phyloP scores from a whole-genome alignment of 2,113 vertebrate genomes.

The Pedetes capensis region DNA sequence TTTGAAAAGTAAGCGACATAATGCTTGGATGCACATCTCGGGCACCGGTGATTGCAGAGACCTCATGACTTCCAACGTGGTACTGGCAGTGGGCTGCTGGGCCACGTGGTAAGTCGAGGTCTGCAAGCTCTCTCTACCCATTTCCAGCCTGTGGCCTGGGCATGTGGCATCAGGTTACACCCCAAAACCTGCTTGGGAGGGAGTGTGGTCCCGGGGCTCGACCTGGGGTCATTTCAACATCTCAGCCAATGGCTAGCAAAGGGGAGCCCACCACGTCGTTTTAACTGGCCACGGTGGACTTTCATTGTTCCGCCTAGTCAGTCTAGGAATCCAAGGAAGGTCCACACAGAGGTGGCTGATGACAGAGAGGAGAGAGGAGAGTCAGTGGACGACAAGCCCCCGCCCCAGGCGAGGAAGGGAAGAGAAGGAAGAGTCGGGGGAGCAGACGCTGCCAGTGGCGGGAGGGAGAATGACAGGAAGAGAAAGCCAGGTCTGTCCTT shows the following conservation, averaged over 20 bases:
- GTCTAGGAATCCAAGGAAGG: not conserved
- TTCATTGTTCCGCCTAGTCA: not conserved
- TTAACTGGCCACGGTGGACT: not conserved
- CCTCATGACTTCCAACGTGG: not conserved
- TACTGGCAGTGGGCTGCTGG: not conserved
- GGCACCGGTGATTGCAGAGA: not conserved
- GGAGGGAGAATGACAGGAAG: not conserved
- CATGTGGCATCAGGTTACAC: fast-evolving
- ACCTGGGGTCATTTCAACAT: not conserved
- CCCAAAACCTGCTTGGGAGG: fast-evolving
- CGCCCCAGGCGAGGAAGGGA: no score
- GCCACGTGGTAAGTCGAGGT: not conserved
- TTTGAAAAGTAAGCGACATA: not conserved
- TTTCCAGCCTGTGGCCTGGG: not conserved
- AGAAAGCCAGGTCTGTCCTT: not conserved
- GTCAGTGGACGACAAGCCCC: no score
- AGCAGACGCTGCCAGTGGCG: no score
- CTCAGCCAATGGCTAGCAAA: not conserved
- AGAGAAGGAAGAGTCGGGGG: not conserved
- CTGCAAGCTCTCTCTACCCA: not conserved
- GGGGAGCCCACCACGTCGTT: not conserved
- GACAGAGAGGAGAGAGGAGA: no score
- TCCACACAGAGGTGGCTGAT: not conserved
- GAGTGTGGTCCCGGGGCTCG: not conserved
- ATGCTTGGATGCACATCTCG: not conserved